Base-by-base conservation (phyloP, 2,797 vertebrate genomes). In the Gadopsis bispinosus region DNA sequence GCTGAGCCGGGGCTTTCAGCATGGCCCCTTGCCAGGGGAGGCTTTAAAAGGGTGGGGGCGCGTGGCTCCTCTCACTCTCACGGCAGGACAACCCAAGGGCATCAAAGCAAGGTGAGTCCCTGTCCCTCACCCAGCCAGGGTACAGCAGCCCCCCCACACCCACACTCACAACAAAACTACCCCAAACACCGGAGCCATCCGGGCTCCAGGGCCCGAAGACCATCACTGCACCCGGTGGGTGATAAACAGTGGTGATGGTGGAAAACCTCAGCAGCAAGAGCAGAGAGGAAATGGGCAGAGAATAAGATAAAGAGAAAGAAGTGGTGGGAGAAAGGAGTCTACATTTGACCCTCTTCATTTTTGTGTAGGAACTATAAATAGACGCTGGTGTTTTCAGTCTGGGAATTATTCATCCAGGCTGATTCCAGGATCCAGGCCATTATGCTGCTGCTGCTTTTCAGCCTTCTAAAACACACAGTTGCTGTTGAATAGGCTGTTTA, bases 11-110 rank as follows among this genome's bases (percentile, higher is more conserved):
- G 93, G 92, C 75, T 96, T 97, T 96, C 91, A 41, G 85, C 74
- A 79, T 94, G 94, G 94, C 90, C 93, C 78, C 92, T 90, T 95
- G 93, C 94, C 94, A 96, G 95, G 93, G 95, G 93, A 96, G 95
- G 95, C 96, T 97, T 97, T 97, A 97, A 96, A 97, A 97, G 93
- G 91, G 94, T 93, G 88, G 89, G 88, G 88, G 92, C 92, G 80
- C 88, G 87, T 91, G 85, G 85, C 80, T 89, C 85, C 79, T 90
- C 91, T 92, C 95, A 96, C 88, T 95, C 92, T 92, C 93, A 93
- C 90, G 80, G 84, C 93, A 95, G 94, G 93, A 95, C 93, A 84
- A 75, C 90, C 92, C 90, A 80, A 90, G 87, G 88, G 90, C 92
- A 94, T 90, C 95, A 86, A 86, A 94, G 88, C 91, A 86, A 95